phyloP scores from a whole-genome alignment of 1,140 invertebrate species.

The Platyscapa corneri region DNA sequence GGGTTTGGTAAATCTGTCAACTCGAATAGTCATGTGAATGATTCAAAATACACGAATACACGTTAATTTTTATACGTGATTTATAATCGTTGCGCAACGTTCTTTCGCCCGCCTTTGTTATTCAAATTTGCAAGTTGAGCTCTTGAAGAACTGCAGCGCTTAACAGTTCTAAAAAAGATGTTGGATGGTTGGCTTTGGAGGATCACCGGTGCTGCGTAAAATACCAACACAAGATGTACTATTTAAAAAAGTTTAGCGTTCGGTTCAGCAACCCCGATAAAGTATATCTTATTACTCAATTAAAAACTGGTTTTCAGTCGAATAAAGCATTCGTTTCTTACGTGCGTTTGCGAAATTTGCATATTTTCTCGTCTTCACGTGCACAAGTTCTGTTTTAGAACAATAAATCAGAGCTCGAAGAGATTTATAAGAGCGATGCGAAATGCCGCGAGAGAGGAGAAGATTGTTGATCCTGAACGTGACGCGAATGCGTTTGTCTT shows the following conservation, averaged over 20 bases:
- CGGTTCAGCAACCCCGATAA: not conserved
- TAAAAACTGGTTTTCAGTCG: not conserved
- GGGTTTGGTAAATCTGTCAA: too few species aligned
- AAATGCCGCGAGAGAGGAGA: slow-evolving; percentile 8
- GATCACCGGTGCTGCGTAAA: too few species aligned
- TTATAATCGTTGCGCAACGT: too few species aligned
- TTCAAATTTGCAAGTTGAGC: too few species aligned
- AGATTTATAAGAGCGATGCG: slow-evolving; percentile 12
- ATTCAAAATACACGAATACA: too few species aligned
- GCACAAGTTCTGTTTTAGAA: not conserved
- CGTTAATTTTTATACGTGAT: too few species aligned
- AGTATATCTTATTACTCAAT: not conserved
- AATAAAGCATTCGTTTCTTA: not conserved
- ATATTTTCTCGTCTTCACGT: not conserved
- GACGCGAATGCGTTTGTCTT: slow-evolving; percentile 38
- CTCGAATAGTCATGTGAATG: too few species aligned
- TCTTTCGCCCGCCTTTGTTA: too few species aligned
- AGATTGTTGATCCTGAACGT: slow-evolving; percentile 32
- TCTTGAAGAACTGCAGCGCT: too few species aligned
- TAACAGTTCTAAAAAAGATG: too few species aligned
- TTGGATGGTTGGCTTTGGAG: too few species aligned
- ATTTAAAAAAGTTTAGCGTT: not conserved
- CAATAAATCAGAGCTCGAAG: slow-evolving; percentile 35
- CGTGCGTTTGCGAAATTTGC: not conserved
- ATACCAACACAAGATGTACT: too few species aligned